A percentile compares a stretch with the other conserved stretches of the same genome.
These are phyloP conservation scores for Leiothrix lutea DNA, from an alignment of 2,113 vertebrate species.

Conservation along the genomic window DNA sequence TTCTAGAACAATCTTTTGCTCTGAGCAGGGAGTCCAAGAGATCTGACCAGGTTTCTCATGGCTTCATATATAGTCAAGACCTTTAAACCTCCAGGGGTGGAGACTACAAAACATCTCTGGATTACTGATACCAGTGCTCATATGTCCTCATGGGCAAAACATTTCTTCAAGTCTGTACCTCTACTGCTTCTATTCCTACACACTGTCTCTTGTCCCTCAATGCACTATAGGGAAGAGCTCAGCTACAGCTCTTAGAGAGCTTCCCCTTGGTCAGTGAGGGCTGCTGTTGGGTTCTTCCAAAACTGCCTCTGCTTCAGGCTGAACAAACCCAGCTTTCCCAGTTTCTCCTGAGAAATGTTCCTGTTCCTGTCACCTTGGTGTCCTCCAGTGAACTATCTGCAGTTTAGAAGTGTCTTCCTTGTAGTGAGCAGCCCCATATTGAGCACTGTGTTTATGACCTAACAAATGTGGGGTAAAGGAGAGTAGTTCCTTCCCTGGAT, in stretches of 20 bases:
- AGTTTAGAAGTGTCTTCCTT: background rate
- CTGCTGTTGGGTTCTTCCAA: accelerated
- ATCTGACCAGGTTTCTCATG: background rate
- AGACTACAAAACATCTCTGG: background rate
- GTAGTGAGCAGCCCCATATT: accelerated
- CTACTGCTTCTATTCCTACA: background rate
- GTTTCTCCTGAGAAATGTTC: background rate
- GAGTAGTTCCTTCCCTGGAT: background rate
- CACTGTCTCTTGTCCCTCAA: background rate
- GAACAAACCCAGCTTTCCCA: background rate
- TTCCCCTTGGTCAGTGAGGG: background rate
- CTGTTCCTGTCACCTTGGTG: background rate
- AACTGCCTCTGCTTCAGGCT: background rate
- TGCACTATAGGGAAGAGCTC: background rate
- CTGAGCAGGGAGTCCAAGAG: background rate
- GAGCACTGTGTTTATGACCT: no score
- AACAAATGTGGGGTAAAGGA: background rate
- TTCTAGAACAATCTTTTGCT: background rate
- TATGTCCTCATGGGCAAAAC: background rate
- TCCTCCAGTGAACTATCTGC: background rate
- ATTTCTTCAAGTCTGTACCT: background rate
- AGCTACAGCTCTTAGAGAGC: background rate
- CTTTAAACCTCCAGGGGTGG: background rate
- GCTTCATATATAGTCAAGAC: background rate
- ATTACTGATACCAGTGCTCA: background rate